Conservation (phyloP, 2,113 vertebrate species). For the Hylia prasina region DNA sequence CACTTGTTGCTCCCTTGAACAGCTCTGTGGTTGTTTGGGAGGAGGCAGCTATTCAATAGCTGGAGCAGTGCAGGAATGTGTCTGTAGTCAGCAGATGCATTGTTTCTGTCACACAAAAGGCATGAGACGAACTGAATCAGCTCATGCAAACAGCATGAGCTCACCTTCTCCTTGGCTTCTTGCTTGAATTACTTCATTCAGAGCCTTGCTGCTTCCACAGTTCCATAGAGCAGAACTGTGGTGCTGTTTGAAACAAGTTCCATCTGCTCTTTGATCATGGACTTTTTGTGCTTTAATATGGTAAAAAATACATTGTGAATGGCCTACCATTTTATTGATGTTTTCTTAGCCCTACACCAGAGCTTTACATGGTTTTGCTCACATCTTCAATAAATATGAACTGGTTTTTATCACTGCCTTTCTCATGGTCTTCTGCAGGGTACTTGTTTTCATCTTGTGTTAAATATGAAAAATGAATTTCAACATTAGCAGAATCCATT, state of each 20-base stretch:
- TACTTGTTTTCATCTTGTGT: slow-evolving; percentile 49
- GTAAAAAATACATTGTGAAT: background rate
- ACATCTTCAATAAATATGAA: slow-evolving; percentile 21
- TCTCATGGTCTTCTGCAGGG: background rate
- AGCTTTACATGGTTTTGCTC: background rate
- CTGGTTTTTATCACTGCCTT: background rate
- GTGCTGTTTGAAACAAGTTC: background rate
- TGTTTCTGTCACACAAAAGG: background rate
- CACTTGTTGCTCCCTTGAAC: background rate
- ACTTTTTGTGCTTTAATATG: background rate
- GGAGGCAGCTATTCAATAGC: background rate
- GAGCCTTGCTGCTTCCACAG: background rate
- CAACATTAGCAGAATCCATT: slow-evolving; percentile 65
- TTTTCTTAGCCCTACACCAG: background rate
- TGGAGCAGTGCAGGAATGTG: background rate
- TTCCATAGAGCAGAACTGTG: background rate
- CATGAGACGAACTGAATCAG: background rate
- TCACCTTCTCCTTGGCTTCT: background rate
- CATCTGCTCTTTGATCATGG: background rate
- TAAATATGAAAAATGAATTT: slow-evolving; percentile 70
- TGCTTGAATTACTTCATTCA: background rate
- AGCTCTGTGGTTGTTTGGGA: background rate
- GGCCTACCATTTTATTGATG: background rate
- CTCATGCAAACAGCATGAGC: background rate
- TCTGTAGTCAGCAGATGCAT: background rate